Conservation (phyloP, 2,113 vertebrate genomes). For the Heptranchias perlo region DNA sequence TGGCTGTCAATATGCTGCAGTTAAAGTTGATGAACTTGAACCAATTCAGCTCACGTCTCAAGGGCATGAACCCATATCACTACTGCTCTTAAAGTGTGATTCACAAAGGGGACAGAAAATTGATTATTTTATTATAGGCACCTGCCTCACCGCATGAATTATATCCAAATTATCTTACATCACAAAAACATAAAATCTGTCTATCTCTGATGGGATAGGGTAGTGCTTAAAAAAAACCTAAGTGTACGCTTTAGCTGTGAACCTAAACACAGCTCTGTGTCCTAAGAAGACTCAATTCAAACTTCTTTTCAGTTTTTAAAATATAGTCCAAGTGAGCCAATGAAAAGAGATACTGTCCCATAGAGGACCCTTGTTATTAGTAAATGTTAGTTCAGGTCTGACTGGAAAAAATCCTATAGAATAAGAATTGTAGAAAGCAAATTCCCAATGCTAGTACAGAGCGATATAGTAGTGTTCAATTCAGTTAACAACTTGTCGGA, state of each 20-base stretch:
- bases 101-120: not conserved
- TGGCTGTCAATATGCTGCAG: not conserved
- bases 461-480: not conserved
- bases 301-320: not conserved
- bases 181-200: not conserved
- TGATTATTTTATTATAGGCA: not conserved
- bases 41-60: not conserved
- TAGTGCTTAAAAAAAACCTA: not conserved
- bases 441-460: not conserved
- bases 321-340: not conserved
- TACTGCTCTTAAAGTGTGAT: not conserved
- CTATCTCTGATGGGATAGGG: not conserved
- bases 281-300: not conserved
- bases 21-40: not conserved
- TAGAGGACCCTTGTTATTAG: not conserved
- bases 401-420: not conserved
- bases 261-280: not conserved
- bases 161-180: not conserved
- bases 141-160: not conserved
- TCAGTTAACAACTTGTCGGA: not conserved
- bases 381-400: conserved; percentile 9
- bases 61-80: not conserved
- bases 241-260: not conserved
- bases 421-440: not conserved
- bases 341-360: conserved; percentile 10